Conservation (phyloP, 2,113 vertebrate species). For the Corynorhinus townsendii region DNA sequence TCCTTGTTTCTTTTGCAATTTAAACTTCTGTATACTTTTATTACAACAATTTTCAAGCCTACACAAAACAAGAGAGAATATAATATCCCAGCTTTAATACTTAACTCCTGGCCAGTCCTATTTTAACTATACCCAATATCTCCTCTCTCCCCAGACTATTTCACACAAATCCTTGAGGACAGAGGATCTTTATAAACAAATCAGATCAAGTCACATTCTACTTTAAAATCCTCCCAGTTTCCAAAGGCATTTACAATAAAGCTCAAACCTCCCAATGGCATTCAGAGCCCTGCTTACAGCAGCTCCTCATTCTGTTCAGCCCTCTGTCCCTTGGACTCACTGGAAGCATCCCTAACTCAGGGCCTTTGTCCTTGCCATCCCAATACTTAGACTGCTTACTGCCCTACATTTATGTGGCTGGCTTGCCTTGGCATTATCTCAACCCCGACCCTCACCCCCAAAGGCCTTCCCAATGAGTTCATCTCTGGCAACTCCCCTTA, state of each 20-base stretch:
- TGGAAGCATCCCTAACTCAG: not conserved
- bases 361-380: not conserved
- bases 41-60: not conserved
- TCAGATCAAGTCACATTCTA: not conserved
- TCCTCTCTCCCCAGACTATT: not conserved
- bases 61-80: not conserved
- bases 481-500: too few relatives aligned
- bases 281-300: not conserved
- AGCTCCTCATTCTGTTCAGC: too few relatives aligned
- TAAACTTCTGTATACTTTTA: not conserved
- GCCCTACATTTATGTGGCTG: not conserved
- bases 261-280: too few relatives aligned
- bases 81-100: not conserved
- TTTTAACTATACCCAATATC: too few relatives aligned
- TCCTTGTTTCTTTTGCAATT: not conserved
- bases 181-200: not conserved
- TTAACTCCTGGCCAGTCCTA: fast-evolving
- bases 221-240: not conserved
- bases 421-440: not conserved
- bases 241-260: not conserved
- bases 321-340: not conserved
- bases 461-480: not conserved
- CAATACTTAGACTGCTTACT: not conserved
- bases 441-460: fast-evolving
- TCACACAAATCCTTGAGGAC: not conserved